Conservation (phyloP, 1,140 invertebrate species). For the Drosophila bocki region DNA sequence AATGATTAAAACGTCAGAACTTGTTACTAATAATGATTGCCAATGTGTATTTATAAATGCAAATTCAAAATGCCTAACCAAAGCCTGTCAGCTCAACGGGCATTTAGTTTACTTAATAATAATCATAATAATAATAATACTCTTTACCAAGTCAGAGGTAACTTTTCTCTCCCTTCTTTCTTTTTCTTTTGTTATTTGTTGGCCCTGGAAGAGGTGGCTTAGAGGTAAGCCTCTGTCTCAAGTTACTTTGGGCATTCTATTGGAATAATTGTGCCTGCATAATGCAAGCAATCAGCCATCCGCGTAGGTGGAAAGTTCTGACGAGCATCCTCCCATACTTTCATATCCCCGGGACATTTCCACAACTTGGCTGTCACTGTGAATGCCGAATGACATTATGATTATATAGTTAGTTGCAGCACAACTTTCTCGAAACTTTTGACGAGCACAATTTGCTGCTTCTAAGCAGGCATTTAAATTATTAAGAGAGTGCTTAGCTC, state of each 20-base stretch:
- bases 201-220: conserved; percentile 17
- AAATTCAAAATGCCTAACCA: conserved; percentile 62
- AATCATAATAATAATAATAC: conserved; percentile 39
- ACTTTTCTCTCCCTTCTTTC: not conserved
- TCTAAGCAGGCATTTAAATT: conserved; percentile 22
- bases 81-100: conserved; percentile 50
- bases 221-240: conserved; percentile 8
- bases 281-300: conserved; percentile 16
- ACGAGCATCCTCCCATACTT: not conserved
- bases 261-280: conserved; percentile 29
- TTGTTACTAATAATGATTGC: conserved; percentile 76
- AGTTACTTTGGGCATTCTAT: conserved; percentile 2
- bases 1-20: conserved; percentile 62
- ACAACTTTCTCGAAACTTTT: conserved; percentile 9
- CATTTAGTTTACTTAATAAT: conserved; percentile 75
- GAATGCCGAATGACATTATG: conserved; percentile 33
- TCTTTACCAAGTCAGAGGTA: conserved; percentile 33
- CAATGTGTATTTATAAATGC: conserved; percentile 79
- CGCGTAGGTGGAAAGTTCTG: conserved; percentile 4
- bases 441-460: not conserved
- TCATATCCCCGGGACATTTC: not conserved
- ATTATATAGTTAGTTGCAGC: conserved; percentile 12
- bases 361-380: conserved; percentile 7
- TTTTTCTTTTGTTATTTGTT: conserved; percentile 20
- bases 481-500: conserved; percentile 20